phyloP scores from a whole-genome alignment of 2,113 vertebrate genomes.

The Cyanoramphus novaezelandiae region DNA sequence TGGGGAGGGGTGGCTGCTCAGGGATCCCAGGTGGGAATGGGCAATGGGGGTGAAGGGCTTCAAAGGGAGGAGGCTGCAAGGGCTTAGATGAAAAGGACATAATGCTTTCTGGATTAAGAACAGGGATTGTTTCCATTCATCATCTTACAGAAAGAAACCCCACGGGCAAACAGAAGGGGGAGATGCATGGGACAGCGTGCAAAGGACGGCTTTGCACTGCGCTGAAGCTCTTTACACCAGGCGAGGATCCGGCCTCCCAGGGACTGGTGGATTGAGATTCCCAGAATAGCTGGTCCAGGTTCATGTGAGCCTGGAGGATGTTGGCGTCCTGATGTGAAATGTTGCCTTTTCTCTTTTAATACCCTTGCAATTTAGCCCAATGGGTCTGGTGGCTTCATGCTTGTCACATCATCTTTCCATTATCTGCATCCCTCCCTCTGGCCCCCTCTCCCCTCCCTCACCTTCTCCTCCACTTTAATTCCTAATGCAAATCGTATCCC shows the following conservation, averaged over 20 bases:
- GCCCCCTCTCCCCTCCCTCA: neutral
- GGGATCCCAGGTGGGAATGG: neutral
- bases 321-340: conserved; percentile 5
- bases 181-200: accelerated
- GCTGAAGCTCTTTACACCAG: neutral
- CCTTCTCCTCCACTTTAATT: conserved; percentile 16
- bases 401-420: conserved; percentile 36
- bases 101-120: conserved; percentile 44
- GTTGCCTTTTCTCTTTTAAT: conserved; percentile 36
- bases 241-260: neutral
- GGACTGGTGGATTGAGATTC: conserved; percentile 8
- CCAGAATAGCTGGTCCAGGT: conserved; percentile 33
- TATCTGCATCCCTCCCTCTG: neutral
- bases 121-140: conserved; percentile 27
- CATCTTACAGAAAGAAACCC: neutral
- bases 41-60: neutral
- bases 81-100: neutral
- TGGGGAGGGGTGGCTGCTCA: accelerated
- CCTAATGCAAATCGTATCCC: conserved; percentile 53
- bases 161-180: neutral
- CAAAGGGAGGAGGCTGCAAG: neutral
- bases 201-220: neutral
- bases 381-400: conserved; percentile 13
- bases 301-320: conserved; percentile 28
- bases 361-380: conserved; percentile 33